These are phyloP conservation scores for Lucinisca nassula DNA, from an alignment of 2,888 invertebrate species.

Conservation along the genomic window DNA sequence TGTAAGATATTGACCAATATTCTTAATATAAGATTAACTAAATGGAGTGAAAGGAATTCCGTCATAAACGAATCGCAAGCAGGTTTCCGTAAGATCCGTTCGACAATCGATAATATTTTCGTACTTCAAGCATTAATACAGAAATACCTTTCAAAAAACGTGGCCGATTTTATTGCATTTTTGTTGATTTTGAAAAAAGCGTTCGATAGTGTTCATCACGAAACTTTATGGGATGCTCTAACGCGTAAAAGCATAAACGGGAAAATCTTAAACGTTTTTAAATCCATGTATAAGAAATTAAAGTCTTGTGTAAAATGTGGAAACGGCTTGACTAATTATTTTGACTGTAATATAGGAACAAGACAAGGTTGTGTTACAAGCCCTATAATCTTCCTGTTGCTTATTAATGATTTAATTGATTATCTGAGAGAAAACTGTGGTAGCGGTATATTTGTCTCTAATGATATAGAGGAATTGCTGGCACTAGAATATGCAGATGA, in stretches of 20 bases:
- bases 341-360: background rate
- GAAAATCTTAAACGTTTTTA: background rate
- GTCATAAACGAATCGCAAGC: background rate
- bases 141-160: background rate
- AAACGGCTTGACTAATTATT: background rate
- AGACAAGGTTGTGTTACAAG: background rate
- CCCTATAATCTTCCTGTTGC: background rate
- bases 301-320: background rate
- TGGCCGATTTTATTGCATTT: background rate
- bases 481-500: background rate
- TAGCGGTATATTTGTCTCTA: background rate
- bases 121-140: background rate
- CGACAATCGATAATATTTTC: background rate
- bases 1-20: background rate
- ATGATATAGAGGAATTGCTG: background rate
- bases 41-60: background rate
- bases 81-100: background rate
- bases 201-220: background rate
- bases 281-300: background rate
- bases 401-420: background rate
- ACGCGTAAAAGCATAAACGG: background rate
- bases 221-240: background rate
- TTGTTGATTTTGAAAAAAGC: background rate
- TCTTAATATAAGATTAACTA: background rate
- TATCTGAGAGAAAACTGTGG: background rate